phyloP scores from a whole-genome alignment of 2,797 vertebrate genomes.

The Triplophysa yarkandensis region DNA sequence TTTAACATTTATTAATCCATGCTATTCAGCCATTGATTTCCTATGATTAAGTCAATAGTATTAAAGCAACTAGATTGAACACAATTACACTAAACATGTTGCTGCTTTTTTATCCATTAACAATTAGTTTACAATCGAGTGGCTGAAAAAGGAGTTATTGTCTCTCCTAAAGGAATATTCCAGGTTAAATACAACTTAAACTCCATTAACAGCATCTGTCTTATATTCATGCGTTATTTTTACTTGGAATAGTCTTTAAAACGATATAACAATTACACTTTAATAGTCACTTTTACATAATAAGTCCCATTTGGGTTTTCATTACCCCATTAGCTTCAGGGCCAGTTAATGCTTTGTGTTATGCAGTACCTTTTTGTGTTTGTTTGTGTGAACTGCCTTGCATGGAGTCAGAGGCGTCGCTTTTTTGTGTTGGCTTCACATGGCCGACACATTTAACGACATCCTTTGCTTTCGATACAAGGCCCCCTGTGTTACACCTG shows the following conservation, averaged over 20 bases:
- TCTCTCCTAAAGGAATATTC: slow-evolving; percentile 8
- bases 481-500: slow-evolving; percentile 51
- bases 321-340: slow-evolving; percentile 12
- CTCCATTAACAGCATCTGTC: neutral
- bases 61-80: neutral
- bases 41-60: slow-evolving; percentile 5
- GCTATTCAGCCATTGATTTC: slow-evolving; percentile 9
- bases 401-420: slow-evolving; percentile 43
- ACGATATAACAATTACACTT: slow-evolving; percentile 8
- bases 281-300: slow-evolving; percentile 2
- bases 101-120: neutral
- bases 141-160: slow-evolving; percentile 1
- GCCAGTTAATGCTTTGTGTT: slow-evolving; percentile 21
- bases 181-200: slow-evolving; percentile 11
- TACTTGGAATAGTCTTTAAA: slow-evolving; percentile 2
- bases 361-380: slow-evolving; percentile 38
- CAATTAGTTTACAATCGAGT: neutral
- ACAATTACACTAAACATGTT: slow-evolving; percentile 9
- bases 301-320: slow-evolving; percentile 7
- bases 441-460: slow-evolving; percentile 15
- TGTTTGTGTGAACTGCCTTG: slow-evolving; percentile 44
- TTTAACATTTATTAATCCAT: neutral
- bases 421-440: slow-evolving; percentile 7
- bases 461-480: slow-evolving; percentile 33
- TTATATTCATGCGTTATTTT: neutral